These are phyloP conservation scores for Drosophila kuntzei DNA, from an alignment of 2,888 invertebrate genomes.

Conservation along the genomic window DNA sequence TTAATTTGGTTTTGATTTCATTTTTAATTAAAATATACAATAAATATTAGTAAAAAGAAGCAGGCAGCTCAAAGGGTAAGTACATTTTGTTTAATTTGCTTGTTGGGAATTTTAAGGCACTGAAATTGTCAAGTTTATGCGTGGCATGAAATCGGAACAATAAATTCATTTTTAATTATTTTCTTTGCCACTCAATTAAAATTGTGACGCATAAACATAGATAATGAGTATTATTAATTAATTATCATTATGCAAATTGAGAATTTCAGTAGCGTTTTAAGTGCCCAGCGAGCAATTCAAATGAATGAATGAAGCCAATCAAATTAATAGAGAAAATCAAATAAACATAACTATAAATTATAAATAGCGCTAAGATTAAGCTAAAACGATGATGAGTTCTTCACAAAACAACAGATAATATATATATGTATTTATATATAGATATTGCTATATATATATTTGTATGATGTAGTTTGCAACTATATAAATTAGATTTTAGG, in stretches of 20 bases:
- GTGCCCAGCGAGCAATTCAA: constrained; percentile 27
- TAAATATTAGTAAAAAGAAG: constrained; percentile 70
- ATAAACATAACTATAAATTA: constrained; percentile 62
- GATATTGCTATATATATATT: constrained; percentile 15
- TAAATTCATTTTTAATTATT: not conserved
- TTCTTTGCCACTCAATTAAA: not conserved
- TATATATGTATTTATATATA: constrained; percentile 9
- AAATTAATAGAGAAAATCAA: constrained; percentile 21
- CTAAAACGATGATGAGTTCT: constrained; percentile 51
- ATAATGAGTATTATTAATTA: constrained; percentile 1
- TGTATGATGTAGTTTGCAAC: constrained; percentile 32
- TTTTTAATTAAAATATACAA: constrained; percentile 62
- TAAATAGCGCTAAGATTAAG: constrained; percentile 64
- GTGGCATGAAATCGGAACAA: not conserved
- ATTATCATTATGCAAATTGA: constrained; percentile 6
- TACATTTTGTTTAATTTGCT: constrained; percentile 37
- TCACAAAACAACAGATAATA: constrained; percentile 40
- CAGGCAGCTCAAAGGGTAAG: constrained; percentile 66
- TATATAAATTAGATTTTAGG: constrained; percentile 47
- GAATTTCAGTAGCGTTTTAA: not conserved
- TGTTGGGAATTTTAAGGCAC: not conserved
- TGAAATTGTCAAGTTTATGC: not conserved
- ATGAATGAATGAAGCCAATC: constrained; percentile 20
- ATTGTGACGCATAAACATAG: not conserved
- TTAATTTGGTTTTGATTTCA: constrained; percentile 51